These are phyloP conservation scores for Pomatostomus ruficeps DNA, from an alignment of 2,113 vertebrate species.

Conservation along the genomic window DNA sequence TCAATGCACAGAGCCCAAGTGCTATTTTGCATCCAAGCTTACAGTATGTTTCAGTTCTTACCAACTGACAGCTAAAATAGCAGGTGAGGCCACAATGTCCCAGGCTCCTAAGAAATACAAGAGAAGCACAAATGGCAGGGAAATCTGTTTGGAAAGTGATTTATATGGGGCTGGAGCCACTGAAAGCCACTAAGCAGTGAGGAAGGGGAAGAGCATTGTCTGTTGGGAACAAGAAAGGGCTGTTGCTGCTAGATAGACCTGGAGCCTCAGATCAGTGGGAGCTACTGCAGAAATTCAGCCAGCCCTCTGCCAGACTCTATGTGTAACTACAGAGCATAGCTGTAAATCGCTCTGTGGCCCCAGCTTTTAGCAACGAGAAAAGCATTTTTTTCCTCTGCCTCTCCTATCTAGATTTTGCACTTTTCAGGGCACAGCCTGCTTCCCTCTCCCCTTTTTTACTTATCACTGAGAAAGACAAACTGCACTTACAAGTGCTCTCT, in stretches of 20 bases:
- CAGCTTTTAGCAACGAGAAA: background rate
- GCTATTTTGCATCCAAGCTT: background rate
- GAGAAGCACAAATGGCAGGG: background rate
- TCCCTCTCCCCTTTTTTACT: background rate
- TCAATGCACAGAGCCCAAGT: rapidly evolving
- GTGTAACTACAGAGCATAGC: background rate
- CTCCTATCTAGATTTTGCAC: background rate
- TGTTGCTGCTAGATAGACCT: background rate
- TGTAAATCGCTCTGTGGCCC: background rate
- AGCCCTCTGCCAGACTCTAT: background rate
- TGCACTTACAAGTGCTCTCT: background rate
- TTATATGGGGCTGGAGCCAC: background rate
- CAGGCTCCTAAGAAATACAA: background rate
- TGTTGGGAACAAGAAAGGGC: background rate
- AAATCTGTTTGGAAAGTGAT: background rate
- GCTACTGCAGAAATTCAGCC: background rate
- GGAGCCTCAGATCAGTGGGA: background rate
- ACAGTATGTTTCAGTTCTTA: background rate
- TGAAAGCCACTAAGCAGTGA: background rate
- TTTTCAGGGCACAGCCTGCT: background rate
- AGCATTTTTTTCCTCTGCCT: background rate
- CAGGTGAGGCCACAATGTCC: background rate
- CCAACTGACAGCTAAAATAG: background rate
- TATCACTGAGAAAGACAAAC: background rate
- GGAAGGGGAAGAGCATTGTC: background rate